Conservation (phyloP, 2,113 vertebrate species). For the Eulemur rufifrons region DNA sequence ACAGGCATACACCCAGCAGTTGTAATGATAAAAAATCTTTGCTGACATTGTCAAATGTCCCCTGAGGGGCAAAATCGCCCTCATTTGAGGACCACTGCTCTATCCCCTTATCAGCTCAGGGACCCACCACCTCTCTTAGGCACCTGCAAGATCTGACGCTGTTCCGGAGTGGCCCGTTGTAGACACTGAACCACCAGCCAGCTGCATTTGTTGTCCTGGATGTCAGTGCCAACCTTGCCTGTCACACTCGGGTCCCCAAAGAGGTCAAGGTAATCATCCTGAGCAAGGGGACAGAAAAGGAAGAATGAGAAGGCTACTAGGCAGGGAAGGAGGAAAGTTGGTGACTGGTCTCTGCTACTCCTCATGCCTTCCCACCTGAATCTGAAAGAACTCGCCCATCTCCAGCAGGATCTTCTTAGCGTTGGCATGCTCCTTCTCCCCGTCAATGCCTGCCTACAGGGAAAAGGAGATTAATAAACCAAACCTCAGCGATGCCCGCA, state of each 20-base stretch:
- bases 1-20: not conserved
- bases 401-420: slow-evolving; percentile 93
- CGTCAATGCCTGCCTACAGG: slow-evolving; percentile 88
- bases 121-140: not conserved
- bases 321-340: fast-evolving
- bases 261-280: slow-evolving; percentile 97
- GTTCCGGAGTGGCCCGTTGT: not conserved
- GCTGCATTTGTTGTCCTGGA: slow-evolving; percentile 99
- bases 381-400: slow-evolving; percentile 98
- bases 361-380: slow-evolving; percentile 88
- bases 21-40: not conserved
- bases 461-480: fast-evolving
- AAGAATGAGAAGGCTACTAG: not conserved
- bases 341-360: not conserved
- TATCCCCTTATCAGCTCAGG: not conserved
- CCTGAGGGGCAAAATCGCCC: not conserved
- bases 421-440: slow-evolving; percentile 89
- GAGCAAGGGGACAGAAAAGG: not conserved
- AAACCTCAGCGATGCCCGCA: not conserved
- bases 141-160: slow-evolving; percentile 83
- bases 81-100: not conserved
- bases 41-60: not conserved
- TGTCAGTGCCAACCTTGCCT: slow-evolving; percentile 96
- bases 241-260: slow-evolving; percentile 93
- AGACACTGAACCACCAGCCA: slow-evolving; percentile 76